Conservation (phyloP, 2,888 invertebrate species). For the Ypsolopha scabrella region DNA sequence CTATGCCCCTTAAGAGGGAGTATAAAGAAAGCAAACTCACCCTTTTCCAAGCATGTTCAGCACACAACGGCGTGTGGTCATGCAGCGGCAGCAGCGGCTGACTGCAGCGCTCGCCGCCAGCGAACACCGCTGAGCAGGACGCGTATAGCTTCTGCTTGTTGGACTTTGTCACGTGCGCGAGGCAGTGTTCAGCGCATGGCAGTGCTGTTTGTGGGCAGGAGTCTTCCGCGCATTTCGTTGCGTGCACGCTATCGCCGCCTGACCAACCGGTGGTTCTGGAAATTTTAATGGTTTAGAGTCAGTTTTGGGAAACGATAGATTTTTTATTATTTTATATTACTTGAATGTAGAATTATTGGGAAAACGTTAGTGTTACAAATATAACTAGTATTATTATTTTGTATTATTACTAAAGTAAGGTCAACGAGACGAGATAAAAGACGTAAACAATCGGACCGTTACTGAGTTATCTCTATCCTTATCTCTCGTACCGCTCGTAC, state of each 20-base stretch:
- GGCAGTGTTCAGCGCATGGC: slow-evolving; percentile 86
- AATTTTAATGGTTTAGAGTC: too few species aligned
- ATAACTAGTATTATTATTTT: not conserved
- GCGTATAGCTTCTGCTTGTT: slow-evolving; percentile 81
- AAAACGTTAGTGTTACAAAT: too few species aligned
- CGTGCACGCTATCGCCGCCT: slow-evolving; percentile 36
- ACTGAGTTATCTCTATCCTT: too few species aligned
- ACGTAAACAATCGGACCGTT: too few species aligned
- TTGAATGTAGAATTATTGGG: too few species aligned
- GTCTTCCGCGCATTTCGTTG: slow-evolving; percentile 30
- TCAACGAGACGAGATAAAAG: too few species aligned
- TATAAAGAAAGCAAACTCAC: slow-evolving; percentile 32
- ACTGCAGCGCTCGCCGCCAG: slow-evolving; percentile 56
- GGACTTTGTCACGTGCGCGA: slow-evolving; percentile 86
- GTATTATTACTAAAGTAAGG: too few species aligned
- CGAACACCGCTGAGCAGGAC: slow-evolving; percentile 61
- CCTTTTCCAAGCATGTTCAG: slow-evolving; percentile 86
- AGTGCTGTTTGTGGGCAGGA: slow-evolving; percentile 60
- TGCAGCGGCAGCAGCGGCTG: slow-evolving; percentile 56
- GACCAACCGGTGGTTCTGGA: slow-evolving; percentile 42
- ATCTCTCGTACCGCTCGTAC: too few species aligned
- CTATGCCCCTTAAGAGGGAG: too few species aligned
- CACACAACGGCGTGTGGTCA: slow-evolving; percentile 82
- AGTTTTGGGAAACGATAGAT: too few species aligned
- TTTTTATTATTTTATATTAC: too few species aligned